Base-by-base conservation (phyloP, 2,797 vertebrate genomes). In the Sandelia bainsii region DNA sequence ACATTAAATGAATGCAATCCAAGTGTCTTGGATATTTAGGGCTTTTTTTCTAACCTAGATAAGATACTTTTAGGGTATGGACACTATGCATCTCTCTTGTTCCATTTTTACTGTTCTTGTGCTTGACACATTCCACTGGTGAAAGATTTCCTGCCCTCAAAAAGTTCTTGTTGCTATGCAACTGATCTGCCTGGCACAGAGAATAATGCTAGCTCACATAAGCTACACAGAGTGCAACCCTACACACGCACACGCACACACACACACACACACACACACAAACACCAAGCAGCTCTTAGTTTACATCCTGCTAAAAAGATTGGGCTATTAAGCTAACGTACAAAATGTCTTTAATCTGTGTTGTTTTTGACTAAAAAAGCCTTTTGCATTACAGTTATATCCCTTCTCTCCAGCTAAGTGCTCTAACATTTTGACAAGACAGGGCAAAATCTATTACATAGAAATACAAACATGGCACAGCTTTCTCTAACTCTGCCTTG, bases 111-210 rank as follows among this genome's bases (percentile, higher is more conserved):
- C 84, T 86, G 78, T 84, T 86, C 80, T 80, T 81, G 77, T 90
- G 69, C 70, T 88, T 87, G 89, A 93, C 92, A 93, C 91, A 92
- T 93, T 94, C 89, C 89, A 84, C 86, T 86, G 86, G 85, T 89
- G 87, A 93, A 93, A 92, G 81, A 93, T 91, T 93, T 90, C 78
- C 75, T 88, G 91, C 87, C 82, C 88, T 92, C 87, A 88, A 92
- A 93, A 91, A 91, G 85, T 92, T 93, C 84, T 84, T 87, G 94
- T 95, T 95, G 94, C 94, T 94, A 94, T 94, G 94, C 94, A 95
- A 95, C 94, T 92, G 86, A 92, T 91, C 91, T 91, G 91, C 89
- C 91, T 90, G 83, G 90, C 85, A 86, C 83, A 69, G 84, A 91
- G 89, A 93, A 84, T 89, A 87, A 92, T 90, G 88, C 83, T 71